Evolutionary conservation across 2,797 vertebrate species (phyloP), one percentile per base, ranked within the genome.

Genomic region (Mallotus villosus): DNA sequence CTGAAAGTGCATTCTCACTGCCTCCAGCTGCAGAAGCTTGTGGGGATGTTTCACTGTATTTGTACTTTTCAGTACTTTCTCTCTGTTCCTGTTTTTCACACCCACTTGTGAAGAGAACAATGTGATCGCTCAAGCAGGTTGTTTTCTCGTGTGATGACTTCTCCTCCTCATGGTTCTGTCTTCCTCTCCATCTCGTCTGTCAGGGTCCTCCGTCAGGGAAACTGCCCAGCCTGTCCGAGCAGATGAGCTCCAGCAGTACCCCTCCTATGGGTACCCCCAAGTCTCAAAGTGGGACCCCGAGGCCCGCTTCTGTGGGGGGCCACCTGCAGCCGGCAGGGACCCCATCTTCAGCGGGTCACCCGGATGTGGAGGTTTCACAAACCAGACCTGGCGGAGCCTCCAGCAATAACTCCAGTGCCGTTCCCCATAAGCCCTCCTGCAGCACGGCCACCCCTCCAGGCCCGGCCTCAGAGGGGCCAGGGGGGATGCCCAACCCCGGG

Each of bases 191-290:
- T 67, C 32, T 53, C 17, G 21, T 34, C 34, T 64, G 2, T 64
- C 82, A 94, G 92, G 85, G 86, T 73, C 81, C 85, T 75, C 14
- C 79, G 74, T 63, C 86, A 84, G 90, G 85, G 85, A 97, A 96
- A 90, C 90, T 92, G 73, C 84, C 93, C 53, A 93, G 88, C 17
- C 82, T 94, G n/a, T 82, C 92, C 0, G 97, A 97, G 73, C 94
- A 95, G 5, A 84, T 94, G 25, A 92, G 86, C 75, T 94, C 94
- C n/a, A 86, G 93, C 83, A 92, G 87, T 81, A 93, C 95, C 37
- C 93, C 96, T 1, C 91, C 94, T n/a, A 92, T 87, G 37, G 93
- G 90, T 74, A 95, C 95, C 64, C 95, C 95, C 0, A 96, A 97
- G 87, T 94, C 95, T 64, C 95, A 96, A 85, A 91, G 91, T 59